phyloP scores from a whole-genome alignment of 2,888 invertebrate genomes.

The Lordiphosa fenestrarum region DNA sequence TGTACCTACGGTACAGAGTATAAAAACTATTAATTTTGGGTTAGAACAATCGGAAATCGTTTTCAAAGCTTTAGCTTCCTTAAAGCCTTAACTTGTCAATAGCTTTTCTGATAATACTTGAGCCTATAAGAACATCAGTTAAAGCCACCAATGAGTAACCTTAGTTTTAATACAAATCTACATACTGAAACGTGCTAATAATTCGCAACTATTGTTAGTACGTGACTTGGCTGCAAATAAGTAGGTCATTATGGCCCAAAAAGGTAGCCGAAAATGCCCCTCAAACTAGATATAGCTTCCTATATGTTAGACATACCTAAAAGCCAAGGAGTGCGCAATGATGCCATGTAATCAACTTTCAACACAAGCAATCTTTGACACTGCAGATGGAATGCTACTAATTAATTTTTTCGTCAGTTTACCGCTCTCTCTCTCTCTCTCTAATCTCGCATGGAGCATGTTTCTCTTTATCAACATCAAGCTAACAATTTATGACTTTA shows the following conservation, averaged over 20 bases:
- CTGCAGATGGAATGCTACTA: conserved; percentile 10
- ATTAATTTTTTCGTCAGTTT: conserved; percentile 7
- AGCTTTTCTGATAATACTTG: too few relatives aligned
- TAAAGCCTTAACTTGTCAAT: too few relatives aligned
- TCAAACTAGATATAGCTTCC: background rate
- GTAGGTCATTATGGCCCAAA: background rate
- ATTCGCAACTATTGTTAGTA: background rate
- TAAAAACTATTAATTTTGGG: too few relatives aligned
- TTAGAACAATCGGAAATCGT: too few relatives aligned
- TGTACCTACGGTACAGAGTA: too few relatives aligned
- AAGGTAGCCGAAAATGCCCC: background rate
- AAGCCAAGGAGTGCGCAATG: too few relatives aligned
- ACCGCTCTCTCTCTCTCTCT: background rate
- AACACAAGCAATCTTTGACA: background rate
- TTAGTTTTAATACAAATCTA: too few relatives aligned
- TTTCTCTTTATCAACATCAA: conserved; percentile 52
- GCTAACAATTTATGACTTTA: conserved; percentile 50
- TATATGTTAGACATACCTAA: too few relatives aligned
- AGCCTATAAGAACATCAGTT: too few relatives aligned
- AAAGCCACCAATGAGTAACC: too few relatives aligned
- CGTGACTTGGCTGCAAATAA: conserved; percentile 1
- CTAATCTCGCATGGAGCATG: conserved; percentile 5
- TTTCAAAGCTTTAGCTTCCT: too few relatives aligned
- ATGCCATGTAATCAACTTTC: too few relatives aligned
- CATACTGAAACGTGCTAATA: conserved; percentile 4